Evolutionary conservation across 2,113 vertebrate genomes (phyloP), one percentile per base, ranked within the genome.

Genomic region (Planiliza haematocheilus): DNA sequence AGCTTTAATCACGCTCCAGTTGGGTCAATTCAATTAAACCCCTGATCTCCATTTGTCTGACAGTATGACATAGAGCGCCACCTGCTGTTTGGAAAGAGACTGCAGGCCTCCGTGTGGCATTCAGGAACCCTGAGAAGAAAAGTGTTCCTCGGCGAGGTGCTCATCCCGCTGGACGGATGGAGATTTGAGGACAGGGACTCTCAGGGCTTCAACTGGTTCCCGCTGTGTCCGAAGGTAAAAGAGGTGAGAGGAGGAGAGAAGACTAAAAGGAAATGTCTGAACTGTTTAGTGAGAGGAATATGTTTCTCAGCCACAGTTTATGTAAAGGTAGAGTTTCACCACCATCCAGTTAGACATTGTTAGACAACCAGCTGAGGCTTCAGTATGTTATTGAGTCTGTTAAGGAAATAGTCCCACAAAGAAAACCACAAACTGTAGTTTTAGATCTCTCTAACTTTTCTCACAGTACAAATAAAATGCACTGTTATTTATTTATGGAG

Each of bases 61-160:
- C 61, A 98, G 97, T 96, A 93, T 81, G 90, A 91, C 46, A 90
- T 96, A 65, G 94, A 94, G 57, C 89, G 64, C 12, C 79, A 88
- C 30, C 92, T 94, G 89, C 89, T 98, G 89, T 71, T 50, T 62
- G 91, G 89, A 8, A 94, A 94, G 60, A 89, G 88, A 20, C 93
- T 98, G 74, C 95, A 95, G 78, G 91, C 94, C 10, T 93, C 95
- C 0, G 95, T 97, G 89, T 99, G 96, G 97, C 96, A 97, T 34
- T 87, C 92, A 37, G 93, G 92, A 39, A 80, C 87, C 0, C 92
- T 99, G 59, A 91, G 84, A 64, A 89, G 87, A 60, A 94, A 95
- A 20, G 93, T 93, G 37, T 97, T 96, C 69, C 91, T 99, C 3
- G 97, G 97, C 11, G 95, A 97, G 81, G 95, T 96, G 24, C 71